These are phyloP conservation scores for Palloptera scutellata DNA, from an alignment of 2,888 invertebrate genomes.

Conservation along the genomic window DNA sequence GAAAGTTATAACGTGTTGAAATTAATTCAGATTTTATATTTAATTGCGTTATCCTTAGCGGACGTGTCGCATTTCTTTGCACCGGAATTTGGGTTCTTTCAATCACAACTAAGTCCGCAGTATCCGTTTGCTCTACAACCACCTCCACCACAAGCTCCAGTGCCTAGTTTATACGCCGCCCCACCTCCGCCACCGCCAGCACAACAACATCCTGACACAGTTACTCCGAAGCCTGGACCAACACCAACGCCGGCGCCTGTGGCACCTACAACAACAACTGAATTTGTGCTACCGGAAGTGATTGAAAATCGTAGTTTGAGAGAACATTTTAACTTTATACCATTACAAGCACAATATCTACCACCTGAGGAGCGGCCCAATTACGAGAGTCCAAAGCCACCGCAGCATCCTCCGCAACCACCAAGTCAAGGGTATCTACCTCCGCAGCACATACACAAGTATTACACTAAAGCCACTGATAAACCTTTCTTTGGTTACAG, in stretches of 20 bases:
- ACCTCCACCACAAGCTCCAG: constrained; percentile 33
- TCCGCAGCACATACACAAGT: constrained; percentile 20
- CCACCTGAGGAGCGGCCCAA: constrained; percentile 53
- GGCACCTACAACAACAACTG: constrained; percentile 45
- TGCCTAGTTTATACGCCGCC: constrained; percentile 45
- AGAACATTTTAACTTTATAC: constrained; percentile 53
- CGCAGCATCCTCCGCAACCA: constrained; percentile 31
- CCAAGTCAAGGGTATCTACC: constrained; percentile 23
- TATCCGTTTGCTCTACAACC: constrained; percentile 31
- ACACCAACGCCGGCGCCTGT: constrained; percentile 40
- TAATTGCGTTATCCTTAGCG: constrained; percentile 23
- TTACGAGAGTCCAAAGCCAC: constrained; percentile 51
- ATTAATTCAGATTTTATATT: too few species aligned
- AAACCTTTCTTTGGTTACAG: too few species aligned
- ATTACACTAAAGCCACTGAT: too few species aligned
- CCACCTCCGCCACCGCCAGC: constrained; percentile 21
- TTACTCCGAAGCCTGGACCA: constrained; percentile 12
- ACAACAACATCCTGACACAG: constrained; percentile 16
- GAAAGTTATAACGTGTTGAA: constrained; percentile 9
- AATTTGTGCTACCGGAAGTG: constrained; percentile 58
- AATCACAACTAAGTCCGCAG: constrained; percentile 36
- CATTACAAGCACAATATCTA: constrained; percentile 52
- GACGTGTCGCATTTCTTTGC: constrained; percentile 55
- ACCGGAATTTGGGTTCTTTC: constrained; percentile 48
- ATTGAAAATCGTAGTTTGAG: constrained; percentile 55